A percentile compares a stretch with the other conserved stretches of the same genome.
Conservation (phyloP, 2,113 vertebrate species). For the Urocynchramus pylzowi region DNA sequence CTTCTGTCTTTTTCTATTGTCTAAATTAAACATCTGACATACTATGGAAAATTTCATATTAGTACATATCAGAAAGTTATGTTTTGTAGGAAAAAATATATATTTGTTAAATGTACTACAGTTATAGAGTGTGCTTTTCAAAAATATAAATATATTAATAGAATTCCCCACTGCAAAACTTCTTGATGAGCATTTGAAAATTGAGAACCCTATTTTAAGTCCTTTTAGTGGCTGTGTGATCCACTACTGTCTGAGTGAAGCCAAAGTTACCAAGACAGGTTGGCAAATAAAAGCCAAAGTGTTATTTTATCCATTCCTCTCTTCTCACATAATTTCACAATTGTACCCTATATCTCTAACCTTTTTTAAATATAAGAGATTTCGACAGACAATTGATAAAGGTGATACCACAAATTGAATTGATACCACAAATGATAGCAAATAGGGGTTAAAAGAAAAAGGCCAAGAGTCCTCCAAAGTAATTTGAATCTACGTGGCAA, state of each 20-base stretch:
- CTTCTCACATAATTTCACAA: background rate
- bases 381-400: background rate
- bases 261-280: background rate
- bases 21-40: background rate
- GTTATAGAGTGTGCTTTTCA: background rate
- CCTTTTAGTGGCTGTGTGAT: background rate
- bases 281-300: background rate
- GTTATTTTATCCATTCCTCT: background rate
- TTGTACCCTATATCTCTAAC: background rate
- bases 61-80: background rate
- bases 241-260: background rate
- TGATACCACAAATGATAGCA: background rate
- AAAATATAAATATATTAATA: background rate
- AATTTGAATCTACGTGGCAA: background rate
- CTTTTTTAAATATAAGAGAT: background rate
- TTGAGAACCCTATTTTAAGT: background rate
- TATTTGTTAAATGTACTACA: background rate
- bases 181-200: background rate
- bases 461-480: background rate
- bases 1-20: background rate
- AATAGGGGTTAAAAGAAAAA: background rate
- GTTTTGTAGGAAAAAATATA: background rate
- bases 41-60: background rate
- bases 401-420: background rate
- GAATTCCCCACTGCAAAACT: background rate